Base-by-base conservation (phyloP, 1,140 invertebrate genomes). In the Globodera rostochiensis region DNA sequence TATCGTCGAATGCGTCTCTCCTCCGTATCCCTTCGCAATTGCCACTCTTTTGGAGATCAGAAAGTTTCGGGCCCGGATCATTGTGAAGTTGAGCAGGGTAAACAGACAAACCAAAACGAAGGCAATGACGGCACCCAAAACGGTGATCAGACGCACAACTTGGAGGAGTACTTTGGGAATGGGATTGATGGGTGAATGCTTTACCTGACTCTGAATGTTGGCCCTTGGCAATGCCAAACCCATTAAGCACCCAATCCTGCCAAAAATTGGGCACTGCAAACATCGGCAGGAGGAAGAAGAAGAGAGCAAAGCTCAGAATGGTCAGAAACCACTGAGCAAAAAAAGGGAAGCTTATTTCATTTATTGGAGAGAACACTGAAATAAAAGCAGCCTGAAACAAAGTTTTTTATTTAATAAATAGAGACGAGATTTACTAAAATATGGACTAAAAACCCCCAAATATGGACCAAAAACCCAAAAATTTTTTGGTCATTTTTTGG, bases 1-100 rank as follows among this genome's bases (percentile, higher is more conserved):
- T 64, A 0, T 15, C 57, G 57, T 64, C 57, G 57, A 1, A 64
- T 64, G 11, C 57, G 11, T 64, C 19, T 64, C 36, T 36, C 36
- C 36, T 36, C 36, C 19, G 57, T 53, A 53, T 53, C 53, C 53
- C 15, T 53, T 53, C 15, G 8, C 15, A 64, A 64, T 71, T 71
- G 69, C 69, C 69, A 19, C 69, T 6, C 69, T 25, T 71, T 71
- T 71, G 69, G 69, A 36, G 69, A 71, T 71, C 5, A 45, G 36
- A 6, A 71, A 71, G 69, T 45, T 36, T 71, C 69, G 21, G 21
- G 69, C 69, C 6, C 69, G 69, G 6, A 71, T n/a, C 69, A 71
- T 47, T 36, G 36, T 71, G 69, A 71, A 71, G 19, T 71, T 71
- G 69, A 71, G 36, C 36, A 71, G 6, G 6, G 69, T 71, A 19